These are phyloP conservation scores for Drosophila tristis DNA, from an alignment of 1,140 invertebrate genomes.

Conservation along the genomic window DNA sequence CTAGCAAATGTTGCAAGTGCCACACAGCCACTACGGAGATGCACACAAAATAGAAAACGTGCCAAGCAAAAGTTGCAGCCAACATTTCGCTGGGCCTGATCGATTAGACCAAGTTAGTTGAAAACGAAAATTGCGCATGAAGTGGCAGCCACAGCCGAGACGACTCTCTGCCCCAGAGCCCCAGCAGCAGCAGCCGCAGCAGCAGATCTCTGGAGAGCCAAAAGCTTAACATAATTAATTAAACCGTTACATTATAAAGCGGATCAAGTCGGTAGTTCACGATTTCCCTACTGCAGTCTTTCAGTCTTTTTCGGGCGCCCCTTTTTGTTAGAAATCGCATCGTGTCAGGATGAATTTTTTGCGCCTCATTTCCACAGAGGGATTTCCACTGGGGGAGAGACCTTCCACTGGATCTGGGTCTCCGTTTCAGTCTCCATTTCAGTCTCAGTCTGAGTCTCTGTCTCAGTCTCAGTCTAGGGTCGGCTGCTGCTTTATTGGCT, in stretches of 20 bases:
- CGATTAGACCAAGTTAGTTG: conserved; percentile 73
- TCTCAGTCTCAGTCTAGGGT: conserved; percentile 11
- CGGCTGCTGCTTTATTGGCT: conserved; percentile 65
- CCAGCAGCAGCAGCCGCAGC: conserved; percentile 9
- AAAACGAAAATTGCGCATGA: conserved; percentile 81
- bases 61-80: conserved; percentile 24
- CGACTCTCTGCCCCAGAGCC: conserved; percentile 2
- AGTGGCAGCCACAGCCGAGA: conserved; percentile 64
- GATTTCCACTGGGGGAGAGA: conserved; percentile 10
- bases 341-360: conserved; percentile 83
- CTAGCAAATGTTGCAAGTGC: conserved; percentile 64
- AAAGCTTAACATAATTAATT: conserved; percentile 82
- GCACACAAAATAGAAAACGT: conserved; percentile 47
- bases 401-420: conserved; percentile 22
- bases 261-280: conserved; percentile 79
- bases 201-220: conserved; percentile 19
- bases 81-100: conserved; percentile 58
- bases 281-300: conserved; percentile 62
- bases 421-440: no score
- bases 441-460: conserved; percentile 6
- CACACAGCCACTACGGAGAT: conserved; percentile 29
- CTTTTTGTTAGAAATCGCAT: conserved; percentile 62
- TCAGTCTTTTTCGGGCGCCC: conserved; percentile 26
- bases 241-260: conserved; percentile 84
- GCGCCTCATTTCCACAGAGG: conserved; percentile 66